Conservation (phyloP, 2,113 vertebrate genomes). For the Thunnus thynnus region DNA sequence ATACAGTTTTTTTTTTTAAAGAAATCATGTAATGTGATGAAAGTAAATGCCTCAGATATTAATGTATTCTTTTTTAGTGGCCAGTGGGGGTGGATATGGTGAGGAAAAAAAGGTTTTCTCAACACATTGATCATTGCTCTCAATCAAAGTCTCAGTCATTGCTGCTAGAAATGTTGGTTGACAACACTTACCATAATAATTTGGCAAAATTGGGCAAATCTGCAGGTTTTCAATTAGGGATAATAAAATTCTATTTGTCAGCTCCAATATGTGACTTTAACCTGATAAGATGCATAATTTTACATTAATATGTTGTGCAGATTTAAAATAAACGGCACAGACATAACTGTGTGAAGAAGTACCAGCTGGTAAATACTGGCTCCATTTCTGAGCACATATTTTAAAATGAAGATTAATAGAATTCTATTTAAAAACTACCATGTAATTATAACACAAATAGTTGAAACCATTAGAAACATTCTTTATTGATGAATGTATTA, state of each 20-base stretch:
- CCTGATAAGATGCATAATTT: no score
- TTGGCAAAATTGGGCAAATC: no score
- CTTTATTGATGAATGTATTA: background rate
- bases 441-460: background rate
- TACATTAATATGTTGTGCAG: background rate
- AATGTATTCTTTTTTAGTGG: no score
- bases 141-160: background rate
- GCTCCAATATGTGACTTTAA: background rate
- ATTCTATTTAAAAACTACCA: background rate
- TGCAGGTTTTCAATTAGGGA: no score
- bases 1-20: background rate
- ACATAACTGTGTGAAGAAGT: background rate
- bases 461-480: background rate
- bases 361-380: background rate
- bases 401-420: background rate
- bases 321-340: background rate
- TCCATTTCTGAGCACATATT: background rate
- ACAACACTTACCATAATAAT: slow-evolving; percentile 9
- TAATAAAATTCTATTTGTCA: background rate
- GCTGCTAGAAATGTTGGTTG: slow-evolving; percentile 1
- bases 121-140: background rate
- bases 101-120: slow-evolving; percentile 1
- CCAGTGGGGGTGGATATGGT: background rate
- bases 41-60: background rate
- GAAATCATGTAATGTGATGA: background rate